Percentiles rank a stretch among this genome's conserved stretches.
Evolutionary conservation across 2,797 vertebrate species (phyloP).

Genomic region (Leptatherina wallacei): DNA sequence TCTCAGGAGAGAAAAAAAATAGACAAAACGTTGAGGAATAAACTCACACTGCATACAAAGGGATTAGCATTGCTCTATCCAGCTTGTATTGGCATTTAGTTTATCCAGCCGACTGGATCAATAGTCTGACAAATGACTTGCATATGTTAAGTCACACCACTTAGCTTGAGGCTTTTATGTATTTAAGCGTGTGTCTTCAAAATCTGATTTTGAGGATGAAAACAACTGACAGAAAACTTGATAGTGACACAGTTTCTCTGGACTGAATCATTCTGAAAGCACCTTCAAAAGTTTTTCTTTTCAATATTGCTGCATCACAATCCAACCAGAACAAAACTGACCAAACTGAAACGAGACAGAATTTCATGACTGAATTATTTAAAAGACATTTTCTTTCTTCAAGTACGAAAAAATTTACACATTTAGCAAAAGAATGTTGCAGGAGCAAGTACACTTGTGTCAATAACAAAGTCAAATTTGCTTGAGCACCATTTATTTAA

Average conservation of each 20-base stretch:
- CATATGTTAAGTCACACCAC: slow-evolving; percentile 46
- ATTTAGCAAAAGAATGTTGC: background rate
- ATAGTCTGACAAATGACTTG: slow-evolving; percentile 56
- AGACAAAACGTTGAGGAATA: background rate
- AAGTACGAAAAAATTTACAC: background rate
- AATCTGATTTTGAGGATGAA: background rate
- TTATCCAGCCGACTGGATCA: slow-evolving; percentile 55
- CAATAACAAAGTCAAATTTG: background rate
- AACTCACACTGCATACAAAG: slow-evolving; percentile 9
- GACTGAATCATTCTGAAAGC: background rate
- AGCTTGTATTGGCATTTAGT: slow-evolving; percentile 47
- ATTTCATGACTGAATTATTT: slow-evolving; percentile 35
- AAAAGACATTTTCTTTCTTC: background rate
- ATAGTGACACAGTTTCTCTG: background rate
- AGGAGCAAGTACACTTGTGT: no score
- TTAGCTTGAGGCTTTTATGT: slow-evolving; percentile 38
- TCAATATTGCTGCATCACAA: slow-evolving; percentile 24
- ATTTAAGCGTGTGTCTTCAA: slow-evolving; percentile 1
- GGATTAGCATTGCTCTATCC: slow-evolving; percentile 41
- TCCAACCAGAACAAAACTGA: slow-evolving; percentile 9
- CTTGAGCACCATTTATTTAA: background rate
- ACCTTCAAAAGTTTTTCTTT: slow-evolving; percentile 11
- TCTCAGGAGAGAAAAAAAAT: background rate
- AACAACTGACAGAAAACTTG: background rate
- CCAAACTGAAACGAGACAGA: background rate